Conservation (phyloP, 2,888 invertebrate species). For the Chymomyza amoena region DNA sequence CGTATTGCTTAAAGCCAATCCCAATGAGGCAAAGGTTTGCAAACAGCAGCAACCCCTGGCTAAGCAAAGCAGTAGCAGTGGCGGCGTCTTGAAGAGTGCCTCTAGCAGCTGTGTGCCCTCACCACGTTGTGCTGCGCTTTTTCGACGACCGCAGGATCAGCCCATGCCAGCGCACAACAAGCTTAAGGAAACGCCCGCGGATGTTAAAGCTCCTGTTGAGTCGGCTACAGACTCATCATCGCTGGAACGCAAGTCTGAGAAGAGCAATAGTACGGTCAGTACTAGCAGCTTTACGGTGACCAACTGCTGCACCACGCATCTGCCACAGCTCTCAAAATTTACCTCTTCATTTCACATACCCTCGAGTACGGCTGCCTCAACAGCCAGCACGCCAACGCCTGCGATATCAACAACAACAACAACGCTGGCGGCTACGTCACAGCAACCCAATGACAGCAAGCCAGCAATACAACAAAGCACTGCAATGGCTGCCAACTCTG, state of each 20-base stretch:
- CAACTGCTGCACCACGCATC: constrained; percentile 76
- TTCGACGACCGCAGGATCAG: constrained; percentile 56
- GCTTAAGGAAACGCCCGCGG: constrained; percentile 19
- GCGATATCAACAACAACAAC: constrained; percentile 33
- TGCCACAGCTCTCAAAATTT: constrained; percentile 77
- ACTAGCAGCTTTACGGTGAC: constrained; percentile 75
- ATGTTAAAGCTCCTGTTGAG: constrained; percentile 17
- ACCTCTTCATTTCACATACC: constrained; percentile 77
- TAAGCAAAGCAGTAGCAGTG: constrained; percentile 48
- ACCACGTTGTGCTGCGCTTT: constrained; percentile 56
- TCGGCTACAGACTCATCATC: constrained; percentile 61
- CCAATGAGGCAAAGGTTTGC: neutral
- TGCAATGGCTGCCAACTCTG: constrained; percentile 51
- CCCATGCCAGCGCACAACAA: neutral
- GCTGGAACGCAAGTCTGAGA: constrained; percentile 76
- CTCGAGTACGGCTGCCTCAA: constrained; percentile 32
- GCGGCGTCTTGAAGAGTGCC: constrained; percentile 75
- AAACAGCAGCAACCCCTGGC: constrained; percentile 23
- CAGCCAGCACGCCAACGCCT: constrained; percentile 29
- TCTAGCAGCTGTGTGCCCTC: constrained; percentile 78
- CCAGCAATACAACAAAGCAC: constrained; percentile 55
- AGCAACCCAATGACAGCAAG: constrained; percentile 21
- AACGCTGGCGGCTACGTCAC: constrained; percentile 24
- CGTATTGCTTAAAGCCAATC: neutral
- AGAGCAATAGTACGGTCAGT: constrained; percentile 76